phyloP scores from a whole-genome alignment of 2,797 vertebrate species.

The Rachycentron canadum region DNA sequence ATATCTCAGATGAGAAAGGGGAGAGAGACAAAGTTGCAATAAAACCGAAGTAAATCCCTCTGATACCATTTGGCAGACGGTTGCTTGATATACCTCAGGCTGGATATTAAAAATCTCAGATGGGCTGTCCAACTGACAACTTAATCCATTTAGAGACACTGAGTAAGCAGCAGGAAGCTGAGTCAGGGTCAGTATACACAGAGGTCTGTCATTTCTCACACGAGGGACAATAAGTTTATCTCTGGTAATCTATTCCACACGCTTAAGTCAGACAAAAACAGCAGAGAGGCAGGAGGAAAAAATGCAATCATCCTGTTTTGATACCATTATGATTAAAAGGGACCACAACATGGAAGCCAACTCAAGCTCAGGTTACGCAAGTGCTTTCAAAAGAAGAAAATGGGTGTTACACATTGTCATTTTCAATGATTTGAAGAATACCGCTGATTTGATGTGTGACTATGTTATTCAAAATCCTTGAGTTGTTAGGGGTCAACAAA shows the following conservation, averaged over 20 bases:
- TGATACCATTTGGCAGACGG: constrained; percentile 77
- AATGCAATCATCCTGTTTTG: constrained; percentile 39
- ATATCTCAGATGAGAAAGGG: constrained; percentile 64
- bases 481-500: constrained; percentile 46
- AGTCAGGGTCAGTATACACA: constrained; percentile 73
- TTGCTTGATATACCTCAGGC: constrained; percentile 80
- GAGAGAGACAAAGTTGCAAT: constrained; percentile 74
- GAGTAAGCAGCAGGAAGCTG: constrained; percentile 78
- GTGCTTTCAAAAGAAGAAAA: constrained; percentile 19
- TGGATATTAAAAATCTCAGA: constrained; percentile 84
- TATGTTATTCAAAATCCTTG: constrained; percentile 47
- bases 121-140: constrained; percentile 82
- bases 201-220: constrained; percentile 72
- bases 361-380: constrained; percentile 13
- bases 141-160: constrained; percentile 83
- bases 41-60: constrained; percentile 80
- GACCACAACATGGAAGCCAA: constrained; percentile 19
- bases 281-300: constrained; percentile 18
- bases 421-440: constrained; percentile 16
- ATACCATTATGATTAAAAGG: constrained; percentile 53
- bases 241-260: constrained; percentile 59
- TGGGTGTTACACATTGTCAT: neutral
- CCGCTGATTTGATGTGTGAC: constrained; percentile 11
- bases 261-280: constrained; percentile 47
- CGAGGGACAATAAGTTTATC: constrained; percentile 69